Conservation (phyloP, 53 echinoderm and acorn worm genomes). For the Paelopatides confundens region DNA sequence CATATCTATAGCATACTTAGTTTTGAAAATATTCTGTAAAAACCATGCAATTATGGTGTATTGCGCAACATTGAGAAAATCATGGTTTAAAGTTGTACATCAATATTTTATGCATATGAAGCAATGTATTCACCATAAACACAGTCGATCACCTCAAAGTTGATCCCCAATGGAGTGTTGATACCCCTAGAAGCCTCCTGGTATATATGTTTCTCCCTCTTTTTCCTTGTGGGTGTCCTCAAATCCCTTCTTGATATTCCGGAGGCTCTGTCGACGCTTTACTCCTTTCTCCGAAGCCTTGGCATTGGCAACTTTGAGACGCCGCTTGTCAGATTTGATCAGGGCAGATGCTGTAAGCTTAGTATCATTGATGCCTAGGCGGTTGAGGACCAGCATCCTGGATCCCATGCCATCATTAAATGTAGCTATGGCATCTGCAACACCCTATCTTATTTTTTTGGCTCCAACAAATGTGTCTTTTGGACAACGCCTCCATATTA, state of each 20-base stretch:
- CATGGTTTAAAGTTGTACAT: background rate
- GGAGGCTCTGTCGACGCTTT: background rate
- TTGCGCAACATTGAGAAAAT: background rate
- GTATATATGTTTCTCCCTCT: constrained; percentile 24
- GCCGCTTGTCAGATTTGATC: background rate
- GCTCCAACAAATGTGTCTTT: constrained; percentile 30
- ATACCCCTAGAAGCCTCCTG: constrained; percentile 33
- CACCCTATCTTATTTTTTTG: background rate
- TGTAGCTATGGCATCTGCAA: background rate
- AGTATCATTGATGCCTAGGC: background rate
- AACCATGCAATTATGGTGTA: background rate
- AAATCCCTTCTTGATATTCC: constrained; percentile 37
- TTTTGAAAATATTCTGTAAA: no score
- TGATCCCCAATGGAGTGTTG: background rate
- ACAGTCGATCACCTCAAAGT: background rate
- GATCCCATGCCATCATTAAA: constrained; percentile 28
- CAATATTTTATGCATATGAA: background rate
- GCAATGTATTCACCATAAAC: background rate
- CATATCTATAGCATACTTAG: no score
- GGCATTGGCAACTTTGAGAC: background rate
- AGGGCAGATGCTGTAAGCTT: background rate
- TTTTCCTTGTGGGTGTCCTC: constrained; percentile 36
- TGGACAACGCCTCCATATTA: constrained; percentile 12
- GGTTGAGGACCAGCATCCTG: background rate
- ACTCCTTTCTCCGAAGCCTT: constrained; percentile 19